Base-by-base conservation (phyloP, 2,888 invertebrate genomes). In the Cryptus viduatorius region DNA sequence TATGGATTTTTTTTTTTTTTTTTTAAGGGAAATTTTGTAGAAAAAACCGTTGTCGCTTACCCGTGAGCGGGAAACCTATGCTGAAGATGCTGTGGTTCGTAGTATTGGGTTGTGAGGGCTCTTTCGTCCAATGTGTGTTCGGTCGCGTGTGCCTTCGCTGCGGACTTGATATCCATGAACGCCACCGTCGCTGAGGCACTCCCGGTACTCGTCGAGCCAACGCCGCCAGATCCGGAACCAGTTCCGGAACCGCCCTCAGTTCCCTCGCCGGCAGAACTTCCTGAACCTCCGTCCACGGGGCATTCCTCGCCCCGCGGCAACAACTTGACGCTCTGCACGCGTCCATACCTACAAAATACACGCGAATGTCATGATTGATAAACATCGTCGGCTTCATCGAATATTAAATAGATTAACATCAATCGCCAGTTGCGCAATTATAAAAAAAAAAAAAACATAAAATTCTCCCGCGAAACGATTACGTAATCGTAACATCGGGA, bases 131-230 rank as follows among this genome's bases (percentile, higher is more conserved):
- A 94, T 94, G 97, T 97, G 95, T 98, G 98, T 94, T 98, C 98
- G 92, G 96, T 96, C 94, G 97, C 97, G 95, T 98, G 98, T 90
- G 98, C 98, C 95, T 98, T 98, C 94, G 98, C 96, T 94, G 98
- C 98, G 93, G 98, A 98, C 95, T 98, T 98, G 95, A 98, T 98
- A 96, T 98, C 98, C 96, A 98, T 98, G 95, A 98, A 98, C 95
- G 98, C 97, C 95, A 98, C 97, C 94, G 97, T 97, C 94, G 97
- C 98, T 95, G 97, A 97, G 94, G 96, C 95, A 94, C 96, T 95
- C 93, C 95, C 94, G 94, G 94, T 96, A 94, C 95, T 95, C 94
- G 95, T 94, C 93, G 92, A 91, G 90, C 94, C 94, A 92, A 94
- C 94, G 92, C 95, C 94, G 92, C 94, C 94, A 93, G 94, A 79